Conservation (phyloP, 2,113 vertebrate species). For the Hippocampus guttulatus region DNA sequence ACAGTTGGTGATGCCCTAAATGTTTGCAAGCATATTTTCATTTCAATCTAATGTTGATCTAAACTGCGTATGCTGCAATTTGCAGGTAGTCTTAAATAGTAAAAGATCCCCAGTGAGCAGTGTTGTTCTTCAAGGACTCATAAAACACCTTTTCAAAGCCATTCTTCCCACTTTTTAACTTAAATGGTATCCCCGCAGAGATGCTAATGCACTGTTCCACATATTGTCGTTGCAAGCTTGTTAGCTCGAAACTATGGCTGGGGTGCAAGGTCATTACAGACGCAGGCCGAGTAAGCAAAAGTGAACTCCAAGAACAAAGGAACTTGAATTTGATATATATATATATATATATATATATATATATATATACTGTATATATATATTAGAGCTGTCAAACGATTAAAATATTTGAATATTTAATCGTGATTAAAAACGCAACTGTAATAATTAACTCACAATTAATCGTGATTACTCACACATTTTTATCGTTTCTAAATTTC, state of each 20-base stretch:
- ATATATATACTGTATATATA: too few relatives aligned
- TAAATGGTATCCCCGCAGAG: conserved; percentile 34
- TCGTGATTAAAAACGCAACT: too few relatives aligned
- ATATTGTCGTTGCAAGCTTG: conserved; percentile 51
- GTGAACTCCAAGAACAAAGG: conserved; percentile 15
- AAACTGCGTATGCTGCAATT: conserved; percentile 55
- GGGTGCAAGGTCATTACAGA: conserved; percentile 49
- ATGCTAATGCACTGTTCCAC: conserved; percentile 53
- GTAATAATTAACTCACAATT: too few relatives aligned
- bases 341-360: too few relatives aligned
- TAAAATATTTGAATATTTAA: too few relatives aligned
- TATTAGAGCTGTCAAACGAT: too few relatives aligned
- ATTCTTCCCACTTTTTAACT: conserved; percentile 46
- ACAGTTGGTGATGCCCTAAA: background rate
- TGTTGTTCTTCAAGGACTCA: conserved; percentile 57
- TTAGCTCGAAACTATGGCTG: conserved; percentile 47
- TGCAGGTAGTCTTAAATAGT: conserved; percentile 40
- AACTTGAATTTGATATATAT: conserved; percentile 1
- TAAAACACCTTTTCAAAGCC: conserved; percentile 39
- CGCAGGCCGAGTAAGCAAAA: conserved; percentile 40
- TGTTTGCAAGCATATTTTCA: conserved; percentile 37
- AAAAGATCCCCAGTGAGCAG: conserved; percentile 42
- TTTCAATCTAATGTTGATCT: conserved; percentile 55
- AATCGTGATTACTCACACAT: too few relatives aligned
- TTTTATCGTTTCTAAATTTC: too few relatives aligned